A percentile compares a stretch with the other conserved stretches of the same genome.
These are phyloP conservation scores for Theretra japonica DNA, from an alignment of 2,888 invertebrate species.

Conservation along the genomic window DNA sequence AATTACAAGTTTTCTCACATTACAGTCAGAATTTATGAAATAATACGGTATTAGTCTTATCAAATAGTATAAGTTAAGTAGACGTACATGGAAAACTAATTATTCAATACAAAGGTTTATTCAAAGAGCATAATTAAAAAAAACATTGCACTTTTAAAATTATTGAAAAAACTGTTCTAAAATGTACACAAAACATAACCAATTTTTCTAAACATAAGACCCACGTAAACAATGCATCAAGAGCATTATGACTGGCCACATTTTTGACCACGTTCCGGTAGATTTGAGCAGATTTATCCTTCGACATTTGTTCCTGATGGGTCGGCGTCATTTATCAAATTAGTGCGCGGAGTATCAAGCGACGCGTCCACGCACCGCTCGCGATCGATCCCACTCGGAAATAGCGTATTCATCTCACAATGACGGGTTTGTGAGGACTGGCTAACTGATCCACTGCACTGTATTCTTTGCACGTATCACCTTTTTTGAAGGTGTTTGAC, in stretches of 20 bases:
- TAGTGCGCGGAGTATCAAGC: conserved; percentile 34
- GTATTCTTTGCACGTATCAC: background rate
- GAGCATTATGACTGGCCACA: background rate
- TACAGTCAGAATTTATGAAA: no score
- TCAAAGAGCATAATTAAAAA: no score
- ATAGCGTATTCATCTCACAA: conserved; percentile 40
- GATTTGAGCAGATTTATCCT: conserved; percentile 21
- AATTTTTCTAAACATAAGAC: background rate
- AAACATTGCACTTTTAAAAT: no score
- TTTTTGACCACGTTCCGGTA: conserved; percentile 22
- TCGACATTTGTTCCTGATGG: conserved; percentile 24
- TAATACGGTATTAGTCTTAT: no score
- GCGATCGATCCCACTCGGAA: conserved; percentile 42
- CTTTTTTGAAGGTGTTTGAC: no score
- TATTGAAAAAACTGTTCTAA: no score
- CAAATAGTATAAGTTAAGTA: no score
- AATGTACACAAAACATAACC: background rate
- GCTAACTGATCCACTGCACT: background rate
- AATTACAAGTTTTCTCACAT: no score
- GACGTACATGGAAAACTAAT: no score
- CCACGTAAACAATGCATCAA: conserved; percentile 21
- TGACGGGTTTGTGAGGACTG: background rate
- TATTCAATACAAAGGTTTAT: no score
- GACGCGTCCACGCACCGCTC: conserved; percentile 38
- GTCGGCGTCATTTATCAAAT: conserved; percentile 22